These are phyloP conservation scores for Amblyraja radiata DNA, from an alignment of 2,797 vertebrate species.

Conservation along the genomic window DNA sequence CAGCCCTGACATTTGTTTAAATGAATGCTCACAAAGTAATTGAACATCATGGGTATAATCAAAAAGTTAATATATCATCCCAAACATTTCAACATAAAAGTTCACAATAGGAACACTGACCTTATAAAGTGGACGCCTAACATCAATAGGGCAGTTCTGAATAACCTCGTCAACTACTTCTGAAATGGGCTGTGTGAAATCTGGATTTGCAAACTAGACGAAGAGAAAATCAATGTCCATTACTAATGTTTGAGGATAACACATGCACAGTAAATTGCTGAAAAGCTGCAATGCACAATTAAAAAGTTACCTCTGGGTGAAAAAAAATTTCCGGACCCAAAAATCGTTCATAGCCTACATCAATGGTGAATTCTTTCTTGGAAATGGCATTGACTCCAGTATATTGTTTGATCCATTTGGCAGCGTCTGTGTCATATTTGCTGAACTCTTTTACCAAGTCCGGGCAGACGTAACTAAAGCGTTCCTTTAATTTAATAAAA, in stretches of 20 bases:
- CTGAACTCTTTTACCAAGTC: slow-evolving; percentile 97
- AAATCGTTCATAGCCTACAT: slow-evolving; percentile 95
- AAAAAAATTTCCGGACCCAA: slow-evolving; percentile 97
- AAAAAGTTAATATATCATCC: not conserved
- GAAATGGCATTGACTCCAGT: slow-evolving; percentile 87
- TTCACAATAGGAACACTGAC: slow-evolving; percentile 52
- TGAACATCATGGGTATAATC: not conserved
- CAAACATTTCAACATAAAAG: not conserved
- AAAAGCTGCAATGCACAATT: not conserved
- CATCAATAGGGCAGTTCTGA: slow-evolving; percentile 97
- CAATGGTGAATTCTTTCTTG: slow-evolving; percentile 96
- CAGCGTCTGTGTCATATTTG: slow-evolving; percentile 91
- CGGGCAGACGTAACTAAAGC: slow-evolving; percentile 94
- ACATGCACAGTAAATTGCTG: not conserved
- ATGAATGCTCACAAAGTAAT: too few species aligned
- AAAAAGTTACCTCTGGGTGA: slow-evolving; percentile 79
- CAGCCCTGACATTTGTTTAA: too few species aligned
- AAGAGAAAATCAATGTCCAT: slow-evolving; percentile 42
- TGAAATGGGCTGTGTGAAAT: slow-evolving; percentile 96
- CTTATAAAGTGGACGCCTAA: slow-evolving; percentile 94
- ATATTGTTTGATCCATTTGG: slow-evolving; percentile 98
- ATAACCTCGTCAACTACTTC: slow-evolving; percentile 99
- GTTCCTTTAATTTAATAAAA: slow-evolving; percentile 63
- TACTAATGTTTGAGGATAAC: not conserved
- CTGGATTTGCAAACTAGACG: slow-evolving; percentile 90